Evolutionary conservation across 2,797 vertebrate species (phyloP).

Genomic region (Mycteria americana): DNA sequence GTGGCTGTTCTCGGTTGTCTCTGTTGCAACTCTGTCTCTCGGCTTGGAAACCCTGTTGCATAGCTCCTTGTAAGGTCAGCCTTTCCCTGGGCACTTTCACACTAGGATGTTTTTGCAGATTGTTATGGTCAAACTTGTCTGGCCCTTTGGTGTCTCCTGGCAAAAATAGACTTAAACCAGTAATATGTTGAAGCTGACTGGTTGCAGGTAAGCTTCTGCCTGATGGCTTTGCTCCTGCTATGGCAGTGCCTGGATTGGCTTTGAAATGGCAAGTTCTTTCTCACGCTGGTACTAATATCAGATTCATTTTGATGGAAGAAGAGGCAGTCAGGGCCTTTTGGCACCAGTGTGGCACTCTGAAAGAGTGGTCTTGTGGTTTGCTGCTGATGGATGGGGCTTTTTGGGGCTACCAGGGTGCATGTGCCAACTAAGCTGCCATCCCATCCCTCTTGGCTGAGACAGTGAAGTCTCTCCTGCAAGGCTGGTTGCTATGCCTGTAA

Average conservation of each 20-base stretch:
- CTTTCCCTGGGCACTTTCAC: background rate
- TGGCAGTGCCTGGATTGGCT: background rate
- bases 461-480: background rate
- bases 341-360: background rate
- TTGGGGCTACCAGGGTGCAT: rapidly evolving
- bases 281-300: background rate
- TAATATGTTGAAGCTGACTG: rapidly evolving
- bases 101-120: background rate
- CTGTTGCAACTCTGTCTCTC: background rate
- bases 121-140: background rate
- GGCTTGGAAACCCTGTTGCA: background rate
- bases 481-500: background rate
- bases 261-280: background rate
- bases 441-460: background rate
- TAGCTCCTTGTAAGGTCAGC: background rate
- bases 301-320: background rate
- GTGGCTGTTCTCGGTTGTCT: background rate
- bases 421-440: background rate
- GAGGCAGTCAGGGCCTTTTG: background rate
- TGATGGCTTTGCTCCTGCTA: background rate
- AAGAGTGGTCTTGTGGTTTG: background rate
- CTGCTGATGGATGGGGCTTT: background rate
- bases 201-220: background rate
- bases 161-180: background rate
- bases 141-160: background rate